Base-by-base conservation (phyloP, 1,140 invertebrate genomes). In the Gryllus bimaculatus region DNA sequence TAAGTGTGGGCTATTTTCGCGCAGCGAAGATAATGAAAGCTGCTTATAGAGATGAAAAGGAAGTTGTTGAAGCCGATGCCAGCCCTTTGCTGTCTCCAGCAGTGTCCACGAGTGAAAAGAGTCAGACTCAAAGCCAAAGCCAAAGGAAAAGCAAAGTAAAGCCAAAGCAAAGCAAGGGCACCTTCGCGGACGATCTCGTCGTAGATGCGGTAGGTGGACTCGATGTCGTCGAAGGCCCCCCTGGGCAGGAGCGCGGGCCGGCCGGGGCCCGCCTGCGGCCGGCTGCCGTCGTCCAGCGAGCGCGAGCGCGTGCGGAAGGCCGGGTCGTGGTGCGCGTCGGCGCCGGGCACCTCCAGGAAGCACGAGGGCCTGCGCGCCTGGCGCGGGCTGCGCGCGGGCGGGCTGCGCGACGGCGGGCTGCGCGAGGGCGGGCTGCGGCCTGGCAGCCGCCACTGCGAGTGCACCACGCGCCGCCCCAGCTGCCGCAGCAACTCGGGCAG, bases 121-220 rank as follows among this genome's bases (percentile, higher is more conserved):
- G n/a, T n/a, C n/a, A n/a, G n/a, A n/a, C n/a, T n/a, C n/a, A n/a
- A n/a, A n/a, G n/a, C n/a, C n/a, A n/a, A n/a, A n/a, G n/a, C n/a
- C n/a, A n/a, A n/a, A n/a, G n/a, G n/a, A n/a, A n/a, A n/a, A n/a
- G n/a, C n/a, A n/a, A n/a, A n/a, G 26, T 39, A 1, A 39, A 39
- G 5, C 1, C 54, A 66, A 13, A 18, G 54, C 10, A 66, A 18
- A 66, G 10, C 10, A 66, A 13, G 54, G 10, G 54, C 54, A 94
- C 94, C 94, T 93, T 95, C 92, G 87, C 88, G 89, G 3, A 95
- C 86, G 81, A 95, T 95, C 76, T 88, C 88, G 81, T 95, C 93
- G 83, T 91, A 95, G 82, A 95, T 94, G 83, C 90, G 89, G 84
- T 95, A 95, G 12, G 93, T 94, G 12, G 92, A 89, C 73, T 92